Conservation (phyloP, 2,888 invertebrate genomes). For the Plebejus anna region DNA sequence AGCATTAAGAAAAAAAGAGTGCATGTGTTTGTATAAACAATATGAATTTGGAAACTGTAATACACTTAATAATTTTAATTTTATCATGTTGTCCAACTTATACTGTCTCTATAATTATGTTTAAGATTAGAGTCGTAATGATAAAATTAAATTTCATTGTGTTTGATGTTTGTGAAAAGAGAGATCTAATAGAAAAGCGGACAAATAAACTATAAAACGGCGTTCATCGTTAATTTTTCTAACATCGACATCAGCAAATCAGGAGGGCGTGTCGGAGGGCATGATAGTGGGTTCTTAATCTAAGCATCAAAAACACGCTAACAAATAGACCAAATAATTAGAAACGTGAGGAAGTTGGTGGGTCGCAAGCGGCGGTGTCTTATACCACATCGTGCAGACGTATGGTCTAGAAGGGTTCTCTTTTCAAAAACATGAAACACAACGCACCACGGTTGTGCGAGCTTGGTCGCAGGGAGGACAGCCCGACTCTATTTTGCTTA, state of each 20-base stretch:
- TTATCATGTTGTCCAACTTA: constrained; percentile 3
- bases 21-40: constrained; percentile 15
- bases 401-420: constrained; percentile 61
- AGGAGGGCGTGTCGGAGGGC: constrained; percentile 3
- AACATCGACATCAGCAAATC: constrained; percentile 23
- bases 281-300: constrained; percentile 21
- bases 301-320: constrained; percentile 28
- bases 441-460: constrained; percentile 83
- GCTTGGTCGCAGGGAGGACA: constrained; percentile 74
- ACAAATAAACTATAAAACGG: constrained; percentile 27
- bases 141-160: constrained; percentile 39
- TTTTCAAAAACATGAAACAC: constrained; percentile 78
- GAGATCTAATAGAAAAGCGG: constrained; percentile 50
- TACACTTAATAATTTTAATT: constrained; percentile 23
- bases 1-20: constrained; percentile 24
- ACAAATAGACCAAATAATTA: constrained; percentile 31
- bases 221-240: constrained; percentile 10
- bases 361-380: constrained; percentile 28
- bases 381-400: constrained; percentile 45
- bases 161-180: constrained; percentile 78
- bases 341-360: constrained; percentile 30
- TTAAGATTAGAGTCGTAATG: not conserved
- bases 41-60: constrained; percentile 21
- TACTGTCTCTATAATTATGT: not conserved
- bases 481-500: constrained; percentile 80